Base-by-base conservation (phyloP, 2,113 vertebrate species). In the Aix galericulata region DNA sequence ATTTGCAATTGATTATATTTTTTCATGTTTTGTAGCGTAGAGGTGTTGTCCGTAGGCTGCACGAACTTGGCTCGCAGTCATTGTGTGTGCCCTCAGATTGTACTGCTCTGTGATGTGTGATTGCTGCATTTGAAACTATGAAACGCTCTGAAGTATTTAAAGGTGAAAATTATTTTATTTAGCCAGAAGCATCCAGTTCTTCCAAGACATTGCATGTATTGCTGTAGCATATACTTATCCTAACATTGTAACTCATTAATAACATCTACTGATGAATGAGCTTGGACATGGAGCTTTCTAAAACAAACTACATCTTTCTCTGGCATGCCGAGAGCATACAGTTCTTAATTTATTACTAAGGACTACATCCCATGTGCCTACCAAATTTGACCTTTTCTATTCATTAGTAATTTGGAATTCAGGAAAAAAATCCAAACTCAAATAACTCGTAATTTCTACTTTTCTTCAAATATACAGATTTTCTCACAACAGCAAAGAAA, bases 401-500 rank as follows among this genome's bases (percentile, higher is more conserved):
- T 2, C 25, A 2, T 7, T 1, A 1, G 7, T 2, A 11, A 18
- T 13, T 21, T 8, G 2, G 38, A 4, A 6, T 9, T 18, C 2
- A 3, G 53, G 63, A n/a, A 46, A 34, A 46, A 75, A 62, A 20
- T 1, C 62, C 27, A 18, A 4, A 15, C 26, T 16, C 23, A 3
- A 12, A 29, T 17, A 3, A 23, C 11, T 8, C 0, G 13, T 3
- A 22, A 10, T 6, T 5, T 4, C 11, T 25, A 1, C 69, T 7
- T 7, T 3, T 5, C 32, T 25, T 5, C 9, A 55, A 5, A 20
- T 1, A 36, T 4, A 50, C 67, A 2, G 13, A 5, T 5, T 8
- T 42, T 8, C 31, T 1, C 0, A 1, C 0, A 23, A 22, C 22
- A 8, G 56, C 13, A 2, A 8, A 17, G 8, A 17, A 5, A 10